phyloP scores from a whole-genome alignment of 2,113 vertebrate species.

The Calonectris borealis region DNA sequence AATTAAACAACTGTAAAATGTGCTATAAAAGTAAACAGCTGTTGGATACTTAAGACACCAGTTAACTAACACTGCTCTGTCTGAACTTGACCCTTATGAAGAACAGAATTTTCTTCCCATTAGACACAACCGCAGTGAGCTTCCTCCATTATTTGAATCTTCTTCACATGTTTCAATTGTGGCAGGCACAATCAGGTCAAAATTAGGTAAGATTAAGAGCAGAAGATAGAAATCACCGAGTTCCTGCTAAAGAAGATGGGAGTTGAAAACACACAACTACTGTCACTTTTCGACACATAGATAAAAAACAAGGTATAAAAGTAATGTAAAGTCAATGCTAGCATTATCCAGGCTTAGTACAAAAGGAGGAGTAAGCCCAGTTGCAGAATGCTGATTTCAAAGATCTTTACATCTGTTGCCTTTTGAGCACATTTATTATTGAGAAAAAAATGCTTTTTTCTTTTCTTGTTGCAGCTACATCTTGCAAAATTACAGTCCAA shows the following conservation, averaged over 20 bases:
- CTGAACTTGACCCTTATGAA: background rate
- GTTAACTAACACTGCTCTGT: background rate
- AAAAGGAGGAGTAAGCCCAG: background rate
- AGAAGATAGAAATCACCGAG: background rate
- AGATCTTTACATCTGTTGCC: background rate
- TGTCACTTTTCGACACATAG: background rate
- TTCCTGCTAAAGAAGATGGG: background rate
- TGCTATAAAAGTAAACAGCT: background rate
- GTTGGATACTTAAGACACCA: background rate
- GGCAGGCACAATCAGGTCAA: background rate
- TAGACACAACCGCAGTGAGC: background rate
- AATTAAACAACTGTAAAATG: conserved; percentile 25
- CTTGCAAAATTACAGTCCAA: background rate
- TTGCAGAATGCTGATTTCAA: background rate
- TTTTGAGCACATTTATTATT: background rate
- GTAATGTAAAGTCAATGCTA: background rate
- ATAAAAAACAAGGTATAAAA: background rate
- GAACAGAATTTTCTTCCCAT: background rate
- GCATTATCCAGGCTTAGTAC: background rate
- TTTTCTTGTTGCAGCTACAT: background rate
- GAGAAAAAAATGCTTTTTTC: background rate
- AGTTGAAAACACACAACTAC: background rate
- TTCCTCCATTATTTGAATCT: background rate
- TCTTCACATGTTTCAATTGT: background rate
- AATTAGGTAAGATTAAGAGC: background rate